phyloP scores from a whole-genome alignment of 2,888 invertebrate species.

The Scaptomyza reducta region DNA sequence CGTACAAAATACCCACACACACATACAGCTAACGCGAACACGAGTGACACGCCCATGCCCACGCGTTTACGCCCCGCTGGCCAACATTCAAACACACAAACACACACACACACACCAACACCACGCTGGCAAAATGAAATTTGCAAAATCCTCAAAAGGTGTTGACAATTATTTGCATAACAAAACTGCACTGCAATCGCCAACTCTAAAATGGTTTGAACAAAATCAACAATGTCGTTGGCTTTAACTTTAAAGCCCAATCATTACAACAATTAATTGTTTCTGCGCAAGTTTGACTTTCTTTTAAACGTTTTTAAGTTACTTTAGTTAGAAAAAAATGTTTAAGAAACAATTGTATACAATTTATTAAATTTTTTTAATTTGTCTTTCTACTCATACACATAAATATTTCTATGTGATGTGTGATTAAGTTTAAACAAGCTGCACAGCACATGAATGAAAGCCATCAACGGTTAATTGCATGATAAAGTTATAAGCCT shows the following conservation, averaged over 20 bases:
- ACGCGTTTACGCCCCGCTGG: slow-evolving; percentile 56
- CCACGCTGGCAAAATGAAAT: slow-evolving; percentile 64
- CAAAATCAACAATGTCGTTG: slow-evolving; percentile 41
- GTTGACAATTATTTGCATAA: slow-evolving; percentile 81
- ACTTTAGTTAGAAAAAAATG: too few relatives aligned
- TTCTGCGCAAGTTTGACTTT: neutral
- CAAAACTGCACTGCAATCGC: slow-evolving; percentile 67
- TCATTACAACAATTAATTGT: slow-evolving; percentile 18
- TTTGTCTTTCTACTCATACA: neutral
- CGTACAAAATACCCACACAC: slow-evolving; percentile 44
- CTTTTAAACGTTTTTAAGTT: neutral
- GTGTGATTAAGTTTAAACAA: slow-evolving; percentile 8
- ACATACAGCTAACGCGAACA: neutral
- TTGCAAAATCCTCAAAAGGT: slow-evolving; percentile 77
- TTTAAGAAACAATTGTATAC: neutral
- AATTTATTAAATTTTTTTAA: too few relatives aligned
- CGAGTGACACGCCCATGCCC: slow-evolving; percentile 11
- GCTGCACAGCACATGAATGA: slow-evolving; percentile 6
- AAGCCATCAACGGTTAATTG: slow-evolving; percentile 53
- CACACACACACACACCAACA: slow-evolving; percentile 23
- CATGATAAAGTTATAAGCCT: slow-evolving; percentile 59
- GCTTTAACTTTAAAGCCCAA: slow-evolving; percentile 50
- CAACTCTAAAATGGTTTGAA: slow-evolving; percentile 42
- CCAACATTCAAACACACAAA: slow-evolving; percentile 53
- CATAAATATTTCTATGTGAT: too few relatives aligned